A percentile compares a stretch with the other conserved stretches of the same genome.
Evolutionary conservation across 2,888 invertebrate species (phyloP).

Genomic region (Caradrina clavipalpis): DNA sequence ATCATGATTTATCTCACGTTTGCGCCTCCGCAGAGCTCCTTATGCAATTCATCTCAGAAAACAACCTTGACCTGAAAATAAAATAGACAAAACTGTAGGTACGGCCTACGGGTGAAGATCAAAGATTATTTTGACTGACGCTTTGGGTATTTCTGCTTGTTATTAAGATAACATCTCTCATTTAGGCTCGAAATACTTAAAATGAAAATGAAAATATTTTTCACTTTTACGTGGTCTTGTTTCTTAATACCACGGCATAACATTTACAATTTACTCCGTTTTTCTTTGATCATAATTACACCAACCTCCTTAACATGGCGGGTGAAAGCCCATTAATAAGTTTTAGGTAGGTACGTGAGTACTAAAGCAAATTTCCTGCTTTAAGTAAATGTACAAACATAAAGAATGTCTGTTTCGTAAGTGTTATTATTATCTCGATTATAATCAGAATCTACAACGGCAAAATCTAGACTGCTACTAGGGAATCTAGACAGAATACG

Average conservation of each 20-base stretch:
- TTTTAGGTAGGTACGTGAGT: background rate
- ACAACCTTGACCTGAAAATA: constrained; percentile 27
- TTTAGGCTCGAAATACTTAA: constrained; percentile 1
- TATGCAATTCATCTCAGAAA: constrained; percentile 43
- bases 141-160: constrained; percentile 11
- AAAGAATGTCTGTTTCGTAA: background rate
- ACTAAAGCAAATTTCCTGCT: background rate
- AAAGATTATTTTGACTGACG: constrained; percentile 16
- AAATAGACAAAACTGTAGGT: constrained; percentile 9
- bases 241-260: background rate
- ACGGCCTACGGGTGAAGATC: constrained; percentile 27
- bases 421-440: constrained; percentile 17
- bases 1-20: constrained; percentile 39
- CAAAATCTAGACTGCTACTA: constrained; percentile 7
- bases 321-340: background rate
- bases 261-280: background rate
- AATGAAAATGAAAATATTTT: constrained; percentile 5
- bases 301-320: background rate
- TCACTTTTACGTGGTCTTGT: background rate
- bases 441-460: constrained; percentile 24
- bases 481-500: constrained; percentile 51
- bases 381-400: background rate
- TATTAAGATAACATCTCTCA: background rate
- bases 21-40: constrained; percentile 32
- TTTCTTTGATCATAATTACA: constrained; percentile 1